A percentile compares a stretch with the other conserved stretches of the same genome.
These are phyloP conservation scores for Lithophane socia DNA, from an alignment of 2,888 invertebrate species.

Conservation along the genomic window DNA sequence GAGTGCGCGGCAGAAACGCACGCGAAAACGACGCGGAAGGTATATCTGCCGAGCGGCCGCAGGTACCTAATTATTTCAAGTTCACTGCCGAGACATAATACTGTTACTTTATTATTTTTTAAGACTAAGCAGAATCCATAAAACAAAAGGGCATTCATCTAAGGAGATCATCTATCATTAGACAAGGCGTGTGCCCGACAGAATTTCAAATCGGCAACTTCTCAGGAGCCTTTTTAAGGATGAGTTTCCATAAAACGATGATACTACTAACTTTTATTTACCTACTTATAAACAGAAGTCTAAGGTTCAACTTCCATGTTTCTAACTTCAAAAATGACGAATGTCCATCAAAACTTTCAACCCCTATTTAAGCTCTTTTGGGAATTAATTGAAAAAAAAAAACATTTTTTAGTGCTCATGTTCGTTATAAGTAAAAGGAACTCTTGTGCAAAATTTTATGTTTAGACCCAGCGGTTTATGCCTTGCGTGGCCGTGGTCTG, in stretches of 20 bases:
- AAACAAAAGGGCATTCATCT: constrained; percentile 27
- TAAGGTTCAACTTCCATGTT: neutral
- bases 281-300: neutral
- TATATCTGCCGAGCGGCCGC: too few species aligned
- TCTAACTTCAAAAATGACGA: neutral
- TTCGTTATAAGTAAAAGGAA: neutral
- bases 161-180: neutral
- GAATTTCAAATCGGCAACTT: neutral
- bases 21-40: too few species aligned
- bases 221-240: neutral
- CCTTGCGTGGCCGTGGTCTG: too few species aligned
- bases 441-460: neutral
- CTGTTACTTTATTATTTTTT: too few species aligned
- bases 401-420: neutral
- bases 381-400: neutral
- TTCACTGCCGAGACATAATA: too few species aligned
- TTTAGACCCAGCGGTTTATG: neutral
- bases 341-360: neutral
- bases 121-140: constrained; percentile 6
- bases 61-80: too few species aligned
- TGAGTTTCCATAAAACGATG: neutral
- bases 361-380: neutral
- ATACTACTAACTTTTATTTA: neutral
- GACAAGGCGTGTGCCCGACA: neutral
- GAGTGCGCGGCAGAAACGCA: too few species aligned